Evolutionary conservation across 2,888 invertebrate genomes (phyloP).

Genomic region (Philonicus albiceps): DNA sequence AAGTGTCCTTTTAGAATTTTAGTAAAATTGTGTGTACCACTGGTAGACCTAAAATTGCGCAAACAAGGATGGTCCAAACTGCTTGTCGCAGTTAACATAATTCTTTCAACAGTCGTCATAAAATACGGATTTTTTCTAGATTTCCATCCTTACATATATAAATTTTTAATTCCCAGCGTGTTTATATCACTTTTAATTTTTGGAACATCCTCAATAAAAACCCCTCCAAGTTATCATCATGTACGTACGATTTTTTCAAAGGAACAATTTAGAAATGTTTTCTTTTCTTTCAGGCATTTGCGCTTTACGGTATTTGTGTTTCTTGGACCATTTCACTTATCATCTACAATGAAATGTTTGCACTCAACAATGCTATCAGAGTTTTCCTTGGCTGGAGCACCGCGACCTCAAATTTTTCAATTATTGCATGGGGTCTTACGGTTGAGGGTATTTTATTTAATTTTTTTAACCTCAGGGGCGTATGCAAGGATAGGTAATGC

Average conservation of each 20-base stretch:
- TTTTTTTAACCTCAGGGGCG: too few species aligned
- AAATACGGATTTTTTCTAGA: neutral
- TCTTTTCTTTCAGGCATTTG: neutral
- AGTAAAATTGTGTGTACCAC: neutral
- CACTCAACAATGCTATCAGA: neutral
- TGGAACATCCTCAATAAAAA: neutral
- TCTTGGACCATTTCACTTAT: neutral
- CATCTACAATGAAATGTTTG: neutral
- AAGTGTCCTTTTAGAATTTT: neutral
- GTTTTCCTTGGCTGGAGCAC: neutral
- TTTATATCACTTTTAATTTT: neutral
- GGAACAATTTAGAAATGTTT: neutral
- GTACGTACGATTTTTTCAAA: neutral
- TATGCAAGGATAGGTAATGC: too few species aligned
- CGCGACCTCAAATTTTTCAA: neutral
- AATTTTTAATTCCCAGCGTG: neutral
- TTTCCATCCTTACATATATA: neutral
- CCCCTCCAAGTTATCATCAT: constrained; percentile 2
- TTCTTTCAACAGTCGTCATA: neutral
- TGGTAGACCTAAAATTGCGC: neutral
- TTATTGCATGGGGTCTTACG: neutral
- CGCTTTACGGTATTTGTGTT: neutral
- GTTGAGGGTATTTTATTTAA: neutral
- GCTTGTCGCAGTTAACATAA: neutral
- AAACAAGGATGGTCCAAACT: neutral